Percentiles rank a stretch among this genome's conserved stretches.
Evolutionary conservation across 1,140 invertebrate species (phyloP).

Genomic region (Dermatophagoides farinae): DNA sequence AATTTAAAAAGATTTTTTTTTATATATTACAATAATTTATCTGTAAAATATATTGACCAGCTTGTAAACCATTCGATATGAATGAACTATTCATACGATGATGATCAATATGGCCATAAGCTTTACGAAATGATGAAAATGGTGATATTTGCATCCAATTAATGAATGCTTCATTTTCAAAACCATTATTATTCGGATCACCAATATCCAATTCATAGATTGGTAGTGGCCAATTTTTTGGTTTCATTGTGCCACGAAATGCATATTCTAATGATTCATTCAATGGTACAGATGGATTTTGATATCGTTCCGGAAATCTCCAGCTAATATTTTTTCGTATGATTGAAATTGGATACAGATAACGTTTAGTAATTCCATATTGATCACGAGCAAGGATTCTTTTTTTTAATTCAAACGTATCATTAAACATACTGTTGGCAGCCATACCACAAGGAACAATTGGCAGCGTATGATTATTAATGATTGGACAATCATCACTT

Average conservation of each 20-base stretch:
- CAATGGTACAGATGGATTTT: conserved; percentile 26
- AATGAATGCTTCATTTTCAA: conserved; percentile 79
- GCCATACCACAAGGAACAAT: conserved; percentile 93
- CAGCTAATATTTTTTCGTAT: conserved; percentile 74
- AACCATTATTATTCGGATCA: conserved; percentile 64
- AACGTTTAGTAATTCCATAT: neutral
- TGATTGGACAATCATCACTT: conserved; percentile 19
- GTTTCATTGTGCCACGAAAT: conserved; percentile 24
- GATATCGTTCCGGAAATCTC: conserved; percentile 69
- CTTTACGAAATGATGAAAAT: conserved; percentile 78
- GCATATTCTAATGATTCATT: neutral
- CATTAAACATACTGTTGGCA: conserved; percentile 92
- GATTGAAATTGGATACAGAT: conserved; percentile 18
- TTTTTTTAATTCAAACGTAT: conserved; percentile 31
- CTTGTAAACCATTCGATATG: too few relatives aligned
- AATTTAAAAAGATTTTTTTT: neutral
- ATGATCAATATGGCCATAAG: conserved; percentile 67
- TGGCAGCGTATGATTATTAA: conserved; percentile 24
- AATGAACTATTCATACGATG: conserved; percentile 11
- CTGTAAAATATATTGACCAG: conserved; percentile 46
- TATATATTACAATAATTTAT: neutral
- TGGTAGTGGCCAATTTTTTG: conserved; percentile 51
- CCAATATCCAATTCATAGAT: conserved; percentile 52
- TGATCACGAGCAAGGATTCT: neutral
- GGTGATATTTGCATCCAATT: conserved; percentile 97